A percentile compares a stretch with the other conserved stretches of the same genome.
phyloP scores from a whole-genome alignment of 2,113 vertebrate species.

The Noctilio leporinus region DNA sequence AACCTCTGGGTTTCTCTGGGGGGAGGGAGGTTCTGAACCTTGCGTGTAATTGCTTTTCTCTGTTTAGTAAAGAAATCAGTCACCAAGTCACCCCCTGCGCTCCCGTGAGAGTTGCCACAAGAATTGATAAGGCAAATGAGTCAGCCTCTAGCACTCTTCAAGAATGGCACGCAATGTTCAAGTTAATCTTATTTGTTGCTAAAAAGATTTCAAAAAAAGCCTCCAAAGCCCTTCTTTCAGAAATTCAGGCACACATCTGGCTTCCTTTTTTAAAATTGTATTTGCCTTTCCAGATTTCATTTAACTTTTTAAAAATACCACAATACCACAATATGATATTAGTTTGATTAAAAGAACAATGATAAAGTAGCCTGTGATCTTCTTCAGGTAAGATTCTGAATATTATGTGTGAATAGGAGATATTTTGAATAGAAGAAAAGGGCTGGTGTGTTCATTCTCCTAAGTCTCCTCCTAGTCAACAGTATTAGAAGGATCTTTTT shows the following conservation, averaged over 20 bases:
- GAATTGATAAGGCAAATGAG: conserved; percentile 61
- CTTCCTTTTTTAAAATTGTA: not conserved
- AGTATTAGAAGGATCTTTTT: conserved; percentile 17
- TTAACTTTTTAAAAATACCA: not conserved
- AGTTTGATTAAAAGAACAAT: not conserved
- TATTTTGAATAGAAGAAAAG: not conserved
- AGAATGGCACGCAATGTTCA: conserved; percentile 66
- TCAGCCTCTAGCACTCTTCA: conserved; percentile 36
- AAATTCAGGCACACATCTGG: not conserved
- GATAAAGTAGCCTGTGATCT: not conserved
- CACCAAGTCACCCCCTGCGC: conserved; percentile 46
- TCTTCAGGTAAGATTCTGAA: conserved; percentile 39
- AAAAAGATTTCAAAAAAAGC: not conserved
- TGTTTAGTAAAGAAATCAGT: conserved; percentile 68
- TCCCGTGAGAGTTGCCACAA: conserved; percentile 43
- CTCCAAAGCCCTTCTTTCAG: not conserved
- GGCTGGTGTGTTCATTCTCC: not conserved
- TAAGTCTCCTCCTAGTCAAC: not conserved
- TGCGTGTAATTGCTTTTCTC: conserved; percentile 64
- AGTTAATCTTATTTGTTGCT: not conserved
- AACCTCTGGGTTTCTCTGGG: not conserved
- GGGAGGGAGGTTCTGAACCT: conserved; percentile 23
- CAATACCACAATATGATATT: not conserved
- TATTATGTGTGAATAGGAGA: not conserved
- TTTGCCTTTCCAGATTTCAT: not conserved